A percentile compares a stretch with the other conserved stretches of the same genome.
Conservation (phyloP, 2,888 invertebrate species). For the Diaphora mendica region DNA sequence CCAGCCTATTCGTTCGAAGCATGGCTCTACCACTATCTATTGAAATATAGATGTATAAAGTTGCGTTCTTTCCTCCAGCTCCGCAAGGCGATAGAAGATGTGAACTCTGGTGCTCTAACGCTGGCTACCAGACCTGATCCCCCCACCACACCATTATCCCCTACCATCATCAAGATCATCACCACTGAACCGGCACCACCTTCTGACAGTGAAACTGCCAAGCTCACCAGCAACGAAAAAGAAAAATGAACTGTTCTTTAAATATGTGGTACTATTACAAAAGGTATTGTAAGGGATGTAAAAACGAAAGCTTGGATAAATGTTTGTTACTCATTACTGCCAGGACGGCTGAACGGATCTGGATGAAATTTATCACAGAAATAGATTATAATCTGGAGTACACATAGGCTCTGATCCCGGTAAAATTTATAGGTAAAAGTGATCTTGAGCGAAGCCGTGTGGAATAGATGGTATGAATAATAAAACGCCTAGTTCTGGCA, state of each 20-base stretch:
- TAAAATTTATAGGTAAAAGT: background rate
- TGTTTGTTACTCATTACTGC: background rate
- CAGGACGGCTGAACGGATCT: background rate
- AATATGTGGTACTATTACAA: background rate
- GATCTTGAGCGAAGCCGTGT: background rate
- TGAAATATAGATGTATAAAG: too few species aligned
- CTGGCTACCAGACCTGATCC: slow-evolving; percentile 69
- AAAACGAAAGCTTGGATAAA: background rate
- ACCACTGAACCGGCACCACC: slow-evolving; percentile 72
- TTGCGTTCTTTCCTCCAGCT: slow-evolving; percentile 82
- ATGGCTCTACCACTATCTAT: too few species aligned
- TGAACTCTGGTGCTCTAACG: slow-evolving; percentile 90
- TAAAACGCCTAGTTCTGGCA: slow-evolving; percentile 14
- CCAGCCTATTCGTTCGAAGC: too few species aligned
- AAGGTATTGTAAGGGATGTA: background rate
- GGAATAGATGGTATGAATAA: background rate
- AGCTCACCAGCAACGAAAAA: slow-evolving; percentile 65
- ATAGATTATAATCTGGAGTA: background rate
- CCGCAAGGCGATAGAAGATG: slow-evolving; percentile 95
- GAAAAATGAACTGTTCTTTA: slow-evolving; percentile 17
- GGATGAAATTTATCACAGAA: background rate
- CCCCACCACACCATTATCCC: slow-evolving; percentile 39
- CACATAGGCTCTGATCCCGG: background rate
- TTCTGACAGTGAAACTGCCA: slow-evolving; percentile 77
- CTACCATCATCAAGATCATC: slow-evolving; percentile 53